Conservation (phyloP, 2,888 invertebrate genomes). For the Apamea epomidion region DNA sequence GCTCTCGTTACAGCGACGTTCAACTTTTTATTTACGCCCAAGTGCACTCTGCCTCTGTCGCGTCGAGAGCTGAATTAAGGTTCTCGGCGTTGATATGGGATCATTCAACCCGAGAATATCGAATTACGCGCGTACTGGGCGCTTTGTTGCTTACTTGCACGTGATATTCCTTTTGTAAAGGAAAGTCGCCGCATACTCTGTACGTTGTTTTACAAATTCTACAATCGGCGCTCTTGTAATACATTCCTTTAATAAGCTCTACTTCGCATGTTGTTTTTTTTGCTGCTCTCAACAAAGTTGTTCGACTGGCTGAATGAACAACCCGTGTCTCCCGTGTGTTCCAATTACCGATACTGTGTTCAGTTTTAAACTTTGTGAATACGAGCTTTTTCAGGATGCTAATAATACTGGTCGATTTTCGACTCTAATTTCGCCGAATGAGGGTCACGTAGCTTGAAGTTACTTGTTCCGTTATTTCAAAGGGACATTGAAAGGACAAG, state of each 20-base stretch:
- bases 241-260: conserved; percentile 54
- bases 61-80: conserved; percentile 89
- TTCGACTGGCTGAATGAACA: conserved; percentile 38
- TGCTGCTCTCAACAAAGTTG: conserved; percentile 33
- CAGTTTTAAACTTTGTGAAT: conserved; percentile 69
- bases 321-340: conserved; percentile 59
- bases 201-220: conserved; percentile 63
- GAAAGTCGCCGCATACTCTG: conserved; percentile 34
- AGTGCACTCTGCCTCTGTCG: conserved; percentile 88
- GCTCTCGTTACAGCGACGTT: conserved; percentile 86
- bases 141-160: conserved; percentile 88
- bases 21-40: conserved; percentile 90
- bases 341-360: conserved; percentile 66
- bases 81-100: conserved; percentile 89
- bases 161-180: conserved; percentile 85
- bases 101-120: conserved; percentile 89
- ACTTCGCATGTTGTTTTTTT: conserved; percentile 39
- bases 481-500: neutral
- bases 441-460: conserved; percentile 19
- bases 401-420: conserved; percentile 56
- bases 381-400: conserved; percentile 65
- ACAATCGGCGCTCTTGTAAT: conserved; percentile 59
- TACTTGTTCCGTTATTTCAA: conserved; percentile 23
- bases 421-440: conserved; percentile 52
- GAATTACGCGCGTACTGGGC: conserved; percentile 88